Evolutionary conservation across 2,113 vertebrate genomes (phyloP).

Genomic region (Myiozetetes cayanensis): DNA sequence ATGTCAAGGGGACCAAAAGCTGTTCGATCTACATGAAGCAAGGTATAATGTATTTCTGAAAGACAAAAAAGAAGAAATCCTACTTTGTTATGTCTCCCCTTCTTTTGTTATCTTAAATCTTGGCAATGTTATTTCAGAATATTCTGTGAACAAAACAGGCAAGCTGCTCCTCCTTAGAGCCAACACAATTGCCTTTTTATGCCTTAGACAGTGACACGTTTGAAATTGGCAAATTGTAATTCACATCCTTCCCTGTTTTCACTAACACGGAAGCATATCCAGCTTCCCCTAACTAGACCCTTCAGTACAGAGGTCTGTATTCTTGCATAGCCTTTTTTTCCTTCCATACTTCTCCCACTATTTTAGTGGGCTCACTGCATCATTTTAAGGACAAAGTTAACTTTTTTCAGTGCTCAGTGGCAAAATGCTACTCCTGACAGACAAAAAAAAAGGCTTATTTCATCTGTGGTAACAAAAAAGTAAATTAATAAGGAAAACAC

Average conservation of each 20-base stretch:
- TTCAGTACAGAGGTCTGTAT: background rate
- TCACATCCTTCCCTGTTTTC: slow-evolving; percentile 13
- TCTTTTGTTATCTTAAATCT: slow-evolving; percentile 3
- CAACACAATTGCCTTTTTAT: slow-evolving; percentile 50
- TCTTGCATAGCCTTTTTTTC: background rate
- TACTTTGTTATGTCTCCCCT: background rate
- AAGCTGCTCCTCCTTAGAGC: slow-evolving; percentile 5
- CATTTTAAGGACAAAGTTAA: background rate
- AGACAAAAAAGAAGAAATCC: background rate
- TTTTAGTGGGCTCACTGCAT: background rate
- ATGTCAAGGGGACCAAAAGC: slow-evolving; percentile 34
- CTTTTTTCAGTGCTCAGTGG: background rate
- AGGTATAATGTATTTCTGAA: slow-evolving; percentile 36
- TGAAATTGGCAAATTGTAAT: slow-evolving; percentile 13
- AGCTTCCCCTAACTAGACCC: background rate
- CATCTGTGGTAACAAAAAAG: background rate
- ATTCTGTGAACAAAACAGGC: slow-evolving; percentile 39
- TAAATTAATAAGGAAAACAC: background rate
- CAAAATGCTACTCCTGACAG: background rate
- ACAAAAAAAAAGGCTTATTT: background rate
- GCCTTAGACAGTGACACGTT: slow-evolving; percentile 1
- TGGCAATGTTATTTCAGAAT: slow-evolving; percentile 20
- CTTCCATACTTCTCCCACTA: background rate
- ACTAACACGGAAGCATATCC: background rate
- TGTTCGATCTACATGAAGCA: background rate